Evolutionary conservation across 2,113 vertebrate genomes (phyloP).

Genomic region (Sarotherodon lohbergeri): DNA sequence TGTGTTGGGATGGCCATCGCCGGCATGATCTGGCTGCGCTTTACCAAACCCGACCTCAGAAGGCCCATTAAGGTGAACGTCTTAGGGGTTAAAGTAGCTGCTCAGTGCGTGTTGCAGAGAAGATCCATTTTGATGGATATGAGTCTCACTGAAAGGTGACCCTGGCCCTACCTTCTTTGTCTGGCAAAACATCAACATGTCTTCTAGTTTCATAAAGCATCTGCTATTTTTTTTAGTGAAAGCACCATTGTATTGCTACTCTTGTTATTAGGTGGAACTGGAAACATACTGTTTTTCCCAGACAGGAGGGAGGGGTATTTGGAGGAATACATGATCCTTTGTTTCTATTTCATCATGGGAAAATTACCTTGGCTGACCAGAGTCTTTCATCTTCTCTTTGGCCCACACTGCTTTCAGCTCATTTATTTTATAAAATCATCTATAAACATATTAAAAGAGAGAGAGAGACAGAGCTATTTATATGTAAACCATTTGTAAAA

Average conservation of each 20-base stretch:
- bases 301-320: slow-evolving; percentile 8
- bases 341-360: slow-evolving; percentile 36
- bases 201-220: background rate
- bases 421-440: slow-evolving; percentile 23
- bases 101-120: background rate
- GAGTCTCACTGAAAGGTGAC: background rate
- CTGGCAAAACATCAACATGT: slow-evolving; percentile 5
- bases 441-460: background rate
- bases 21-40: slow-evolving; percentile 69
- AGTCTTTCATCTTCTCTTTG: slow-evolving; percentile 51
- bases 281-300: slow-evolving; percentile 13
- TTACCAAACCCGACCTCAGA: slow-evolving; percentile 59
- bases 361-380: slow-evolving; percentile 18
- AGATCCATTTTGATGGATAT: background rate
- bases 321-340: slow-evolving; percentile 9
- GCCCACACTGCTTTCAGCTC: background rate
- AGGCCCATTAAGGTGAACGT: slow-evolving; percentile 68
- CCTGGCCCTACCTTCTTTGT: background rate
- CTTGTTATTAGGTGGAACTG: slow-evolving; percentile 23
- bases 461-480: background rate
- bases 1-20: slow-evolving; percentile 72
- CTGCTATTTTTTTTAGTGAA: background rate
- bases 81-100: background rate
- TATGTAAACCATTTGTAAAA: background rate
- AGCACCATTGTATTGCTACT: slow-evolving; percentile 22